phyloP scores from a whole-genome alignment of 2,113 vertebrate genomes.

The Salvelinus namaycush region DNA sequence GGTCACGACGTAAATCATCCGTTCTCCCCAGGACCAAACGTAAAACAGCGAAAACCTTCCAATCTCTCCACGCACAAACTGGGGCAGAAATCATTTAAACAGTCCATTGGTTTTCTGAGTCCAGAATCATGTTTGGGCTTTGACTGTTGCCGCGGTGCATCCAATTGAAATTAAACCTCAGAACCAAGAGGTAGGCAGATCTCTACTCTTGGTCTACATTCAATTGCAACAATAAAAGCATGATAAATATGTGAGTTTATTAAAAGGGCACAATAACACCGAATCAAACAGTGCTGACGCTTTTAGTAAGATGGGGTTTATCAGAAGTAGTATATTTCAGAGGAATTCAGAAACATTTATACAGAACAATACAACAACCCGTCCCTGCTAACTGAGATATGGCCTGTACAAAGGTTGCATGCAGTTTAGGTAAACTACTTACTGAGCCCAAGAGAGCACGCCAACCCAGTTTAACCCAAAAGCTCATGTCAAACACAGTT shows the following conservation, averaged over 20 bases:
- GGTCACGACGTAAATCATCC: constrained; percentile 42
- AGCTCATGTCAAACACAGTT: constrained; percentile 30
- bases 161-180: constrained; percentile 13
- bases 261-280: constrained; percentile 43
- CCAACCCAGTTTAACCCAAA: background rate
- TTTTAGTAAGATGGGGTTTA: constrained; percentile 27
- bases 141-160: background rate
- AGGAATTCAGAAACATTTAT: constrained; percentile 16
- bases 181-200: background rate
- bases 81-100: constrained; percentile 63
- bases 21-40: constrained; percentile 30
- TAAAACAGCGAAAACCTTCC: constrained; percentile 42
- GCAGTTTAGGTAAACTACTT: constrained; percentile 39
- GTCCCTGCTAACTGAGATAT: constrained; percentile 30
- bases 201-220: too few species aligned
- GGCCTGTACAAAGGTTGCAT: constrained; percentile 25
- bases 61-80: constrained; percentile 59
- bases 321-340: too few species aligned
- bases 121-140: background rate
- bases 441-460: background rate
- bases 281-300: constrained; percentile 30
- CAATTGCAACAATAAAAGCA: too few species aligned
- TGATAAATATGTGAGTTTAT: background rate
- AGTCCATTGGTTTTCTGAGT: constrained; percentile 41
- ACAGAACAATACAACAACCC: constrained; percentile 21